Evolutionary conservation across 2,113 vertebrate species (phyloP).

Genomic region (Turnix velox): DNA sequence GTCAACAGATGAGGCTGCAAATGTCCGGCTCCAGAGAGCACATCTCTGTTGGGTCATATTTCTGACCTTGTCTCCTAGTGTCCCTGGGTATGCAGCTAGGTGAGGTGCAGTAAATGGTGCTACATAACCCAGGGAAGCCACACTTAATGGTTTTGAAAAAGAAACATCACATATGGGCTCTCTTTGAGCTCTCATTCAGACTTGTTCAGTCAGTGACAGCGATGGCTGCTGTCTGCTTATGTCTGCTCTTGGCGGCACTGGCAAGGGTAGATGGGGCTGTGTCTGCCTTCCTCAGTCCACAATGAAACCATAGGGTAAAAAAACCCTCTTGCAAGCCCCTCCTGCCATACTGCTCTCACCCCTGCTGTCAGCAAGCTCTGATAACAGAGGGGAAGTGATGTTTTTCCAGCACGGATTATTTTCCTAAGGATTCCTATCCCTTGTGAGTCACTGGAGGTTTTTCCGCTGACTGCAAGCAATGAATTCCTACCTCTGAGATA

Average conservation of each 20-base stretch:
- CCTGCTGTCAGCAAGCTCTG: not conserved
- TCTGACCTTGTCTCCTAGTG: not conserved
- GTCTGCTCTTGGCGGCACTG: not conserved
- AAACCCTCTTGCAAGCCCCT: not conserved
- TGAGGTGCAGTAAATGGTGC: rapidly evolving
- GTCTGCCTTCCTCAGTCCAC: rapidly evolving
- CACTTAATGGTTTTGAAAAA: not conserved
- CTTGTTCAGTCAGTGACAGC: rapidly evolving
- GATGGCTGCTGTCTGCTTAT: not conserved
- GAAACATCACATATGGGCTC: not conserved
- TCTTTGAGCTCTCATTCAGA: not conserved
- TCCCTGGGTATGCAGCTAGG: not conserved
- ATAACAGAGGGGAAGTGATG: not conserved
- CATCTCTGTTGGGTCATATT: rapidly evolving
- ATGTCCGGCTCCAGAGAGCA: not conserved
- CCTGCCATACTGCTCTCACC: not conserved
- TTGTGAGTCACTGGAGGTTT: conserved; percentile 29
- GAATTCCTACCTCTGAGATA: conserved; percentile 2
- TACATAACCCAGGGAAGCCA: not conserved
- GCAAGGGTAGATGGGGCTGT: not conserved
- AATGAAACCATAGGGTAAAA: not conserved
- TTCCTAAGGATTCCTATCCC: conserved; percentile 7
- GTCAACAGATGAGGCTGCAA: not conserved
- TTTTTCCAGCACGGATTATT: conserved; percentile 10
- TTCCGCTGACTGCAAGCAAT: not conserved